Conservation (phyloP, 2,888 invertebrate species). For the Tipula vernalis region DNA sequence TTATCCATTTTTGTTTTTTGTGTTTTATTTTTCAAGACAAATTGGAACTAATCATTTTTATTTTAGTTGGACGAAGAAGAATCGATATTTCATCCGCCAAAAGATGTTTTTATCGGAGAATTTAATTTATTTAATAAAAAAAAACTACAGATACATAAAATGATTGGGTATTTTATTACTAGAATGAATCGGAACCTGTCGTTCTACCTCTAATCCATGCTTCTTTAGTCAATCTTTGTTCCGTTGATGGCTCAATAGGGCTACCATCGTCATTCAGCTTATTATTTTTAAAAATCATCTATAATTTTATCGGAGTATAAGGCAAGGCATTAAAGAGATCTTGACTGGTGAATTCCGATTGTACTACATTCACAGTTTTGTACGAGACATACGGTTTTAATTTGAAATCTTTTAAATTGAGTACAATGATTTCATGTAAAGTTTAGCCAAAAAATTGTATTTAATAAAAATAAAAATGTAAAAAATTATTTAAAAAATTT, state of each 20-base stretch:
- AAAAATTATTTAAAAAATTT: too few species aligned
- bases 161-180: too few species aligned
- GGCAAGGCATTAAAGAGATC: constrained; percentile 71
- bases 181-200: constrained; percentile 74
- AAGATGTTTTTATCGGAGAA: constrained; percentile 40
- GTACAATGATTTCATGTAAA: constrained; percentile 88
- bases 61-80: too few species aligned
- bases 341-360: constrained; percentile 70
- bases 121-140: not conserved
- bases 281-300: constrained; percentile 55
- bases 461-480: too few species aligned
- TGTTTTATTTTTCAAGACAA: too few species aligned
- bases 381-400: constrained; percentile 94
- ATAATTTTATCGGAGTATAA: constrained; percentile 68
- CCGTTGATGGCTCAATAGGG: constrained; percentile 55
- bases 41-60: too few species aligned
- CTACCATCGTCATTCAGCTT: constrained; percentile 57
- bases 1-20: too few species aligned
- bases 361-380: constrained; percentile 56
- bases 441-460: too few species aligned
- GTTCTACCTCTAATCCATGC: constrained; percentile 55
- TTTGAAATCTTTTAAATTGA: constrained; percentile 68
- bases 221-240: constrained; percentile 58
- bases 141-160: not conserved
- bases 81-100: too few species aligned